phyloP scores from a whole-genome alignment of 2,797 vertebrate genomes.

The Lepus townsendii region DNA sequence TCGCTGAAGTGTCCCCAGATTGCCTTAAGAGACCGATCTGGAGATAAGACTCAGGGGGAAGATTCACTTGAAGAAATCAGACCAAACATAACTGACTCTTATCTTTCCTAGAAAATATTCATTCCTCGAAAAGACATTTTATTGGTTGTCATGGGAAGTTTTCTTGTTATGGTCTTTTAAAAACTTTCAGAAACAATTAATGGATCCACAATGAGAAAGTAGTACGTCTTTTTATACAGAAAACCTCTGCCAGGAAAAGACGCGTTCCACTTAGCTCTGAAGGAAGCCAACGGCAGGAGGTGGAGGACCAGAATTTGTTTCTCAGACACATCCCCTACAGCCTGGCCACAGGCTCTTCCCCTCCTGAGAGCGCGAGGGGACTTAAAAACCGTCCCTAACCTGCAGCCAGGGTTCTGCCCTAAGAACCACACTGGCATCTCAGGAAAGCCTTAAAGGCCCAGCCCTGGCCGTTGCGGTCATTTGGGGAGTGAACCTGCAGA shows the following conservation, averaged over 20 bases:
- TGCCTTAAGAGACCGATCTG: conserved; percentile 36
- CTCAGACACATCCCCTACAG: neutral
- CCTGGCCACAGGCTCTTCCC: neutral
- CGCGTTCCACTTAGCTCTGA: neutral
- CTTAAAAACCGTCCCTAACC: neutral
- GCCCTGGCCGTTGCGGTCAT: too few relatives aligned
- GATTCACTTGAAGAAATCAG: conserved; percentile 33
- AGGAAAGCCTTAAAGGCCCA: neutral
- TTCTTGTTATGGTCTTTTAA: conserved; percentile 18
- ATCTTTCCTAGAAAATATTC: conserved; percentile 65
- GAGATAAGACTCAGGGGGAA: conserved; percentile 7
- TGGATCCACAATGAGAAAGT: conserved; percentile 1
- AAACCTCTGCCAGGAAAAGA: conserved; percentile 28
- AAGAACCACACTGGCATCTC: neutral
- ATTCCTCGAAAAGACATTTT: conserved; percentile 38
- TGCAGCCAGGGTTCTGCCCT: neutral
- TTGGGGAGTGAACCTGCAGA: too few relatives aligned
- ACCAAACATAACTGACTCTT: conserved; percentile 12
- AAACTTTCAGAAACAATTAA: conserved; percentile 43
- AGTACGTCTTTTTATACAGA: conserved; percentile 30
- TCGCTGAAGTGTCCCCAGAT: conserved; percentile 48
- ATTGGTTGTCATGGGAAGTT: neutral
- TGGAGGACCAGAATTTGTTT: neutral
- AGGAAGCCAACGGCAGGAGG: too few relatives aligned
- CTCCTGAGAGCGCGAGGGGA: neutral